These are phyloP conservation scores for Phacellophora camtschatica DNA, from an alignment of 30 jellyfish, hydroid and myxozoan species.

Conservation along the genomic window DNA sequence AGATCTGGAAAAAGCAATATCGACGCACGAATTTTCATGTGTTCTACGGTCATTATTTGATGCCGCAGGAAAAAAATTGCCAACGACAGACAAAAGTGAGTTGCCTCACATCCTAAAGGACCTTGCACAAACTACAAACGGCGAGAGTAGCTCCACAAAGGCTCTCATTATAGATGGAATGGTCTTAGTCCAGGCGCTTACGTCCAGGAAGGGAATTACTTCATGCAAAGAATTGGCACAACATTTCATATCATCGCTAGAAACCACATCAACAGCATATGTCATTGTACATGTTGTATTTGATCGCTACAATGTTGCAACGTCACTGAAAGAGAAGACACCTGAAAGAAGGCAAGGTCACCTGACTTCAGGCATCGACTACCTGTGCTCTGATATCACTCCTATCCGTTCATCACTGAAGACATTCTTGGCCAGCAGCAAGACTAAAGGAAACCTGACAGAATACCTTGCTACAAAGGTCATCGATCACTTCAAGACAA, in stretches of 20 bases:
- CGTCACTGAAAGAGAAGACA: not conserved
- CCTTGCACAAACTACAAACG: not conserved
- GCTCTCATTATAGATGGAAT: not conserved
- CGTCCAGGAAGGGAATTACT: not conserved
- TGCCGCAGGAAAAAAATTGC: not conserved
- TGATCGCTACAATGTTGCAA: not conserved
- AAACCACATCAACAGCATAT: not conserved
- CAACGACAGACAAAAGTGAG: not conserved
- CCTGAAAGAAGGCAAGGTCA: not conserved
- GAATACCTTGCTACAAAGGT: not conserved
- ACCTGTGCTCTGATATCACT: not conserved
- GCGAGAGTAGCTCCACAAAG: not conserved
- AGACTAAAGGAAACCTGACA: not conserved
- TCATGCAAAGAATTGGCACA: not conserved
- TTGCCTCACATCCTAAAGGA: not conserved
- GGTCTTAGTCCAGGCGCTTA: not conserved
- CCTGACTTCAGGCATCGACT: not conserved
- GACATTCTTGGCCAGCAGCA: not conserved
- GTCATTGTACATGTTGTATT: not conserved
- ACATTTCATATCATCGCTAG: not conserved
- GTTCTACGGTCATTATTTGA: not conserved
- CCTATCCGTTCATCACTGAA: not conserved
- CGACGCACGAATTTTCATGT: not conserved
- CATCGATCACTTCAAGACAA: not conserved
- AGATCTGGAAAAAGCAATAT: conserved; percentile 12